A percentile compares a stretch with the other conserved stretches of the same genome.
Evolutionary conservation across 2,888 invertebrate genomes (phyloP).

Genomic region (Leptopilina syphax): DNA sequence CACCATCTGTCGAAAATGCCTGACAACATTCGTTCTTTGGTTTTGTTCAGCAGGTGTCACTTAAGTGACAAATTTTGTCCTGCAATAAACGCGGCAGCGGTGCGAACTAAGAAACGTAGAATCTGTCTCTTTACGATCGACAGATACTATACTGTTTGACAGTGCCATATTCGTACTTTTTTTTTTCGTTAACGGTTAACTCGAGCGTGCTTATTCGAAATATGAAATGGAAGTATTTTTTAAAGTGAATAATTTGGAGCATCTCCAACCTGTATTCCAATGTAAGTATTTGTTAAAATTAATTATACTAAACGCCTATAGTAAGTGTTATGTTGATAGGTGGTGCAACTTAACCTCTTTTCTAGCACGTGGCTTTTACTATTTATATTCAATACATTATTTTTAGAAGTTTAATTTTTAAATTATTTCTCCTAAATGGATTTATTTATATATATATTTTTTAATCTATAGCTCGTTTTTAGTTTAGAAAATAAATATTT

Average conservation of each 20-base stretch:
- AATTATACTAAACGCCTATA: neutral
- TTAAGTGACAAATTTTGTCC: neutral
- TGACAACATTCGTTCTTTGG: no score
- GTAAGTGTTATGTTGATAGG: neutral
- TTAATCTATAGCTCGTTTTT: neutral
- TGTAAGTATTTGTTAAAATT: neutral
- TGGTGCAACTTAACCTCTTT: neutral
- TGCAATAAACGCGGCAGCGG: neutral
- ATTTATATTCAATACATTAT: neutral
- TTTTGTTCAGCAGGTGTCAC: no score
- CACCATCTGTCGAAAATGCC: no score
- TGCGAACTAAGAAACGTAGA: slow-evolving; percentile 3
- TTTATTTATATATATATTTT: neutral
- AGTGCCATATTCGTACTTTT: neutral
- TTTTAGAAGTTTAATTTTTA: neutral
- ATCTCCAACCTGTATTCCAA: neutral
- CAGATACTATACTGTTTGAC: neutral
- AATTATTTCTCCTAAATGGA: neutral
- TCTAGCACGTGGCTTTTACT: neutral
- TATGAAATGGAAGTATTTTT: neutral
- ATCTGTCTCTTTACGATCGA: neutral
- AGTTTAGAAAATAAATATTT: no score
- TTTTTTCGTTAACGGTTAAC: neutral
- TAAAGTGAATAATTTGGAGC: neutral
- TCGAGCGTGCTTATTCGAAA: neutral